These are phyloP conservation scores for Bursaphelenchus mucronatus DNA, from an alignment of 1,140 invertebrate genomes.

Conservation along the genomic window DNA sequence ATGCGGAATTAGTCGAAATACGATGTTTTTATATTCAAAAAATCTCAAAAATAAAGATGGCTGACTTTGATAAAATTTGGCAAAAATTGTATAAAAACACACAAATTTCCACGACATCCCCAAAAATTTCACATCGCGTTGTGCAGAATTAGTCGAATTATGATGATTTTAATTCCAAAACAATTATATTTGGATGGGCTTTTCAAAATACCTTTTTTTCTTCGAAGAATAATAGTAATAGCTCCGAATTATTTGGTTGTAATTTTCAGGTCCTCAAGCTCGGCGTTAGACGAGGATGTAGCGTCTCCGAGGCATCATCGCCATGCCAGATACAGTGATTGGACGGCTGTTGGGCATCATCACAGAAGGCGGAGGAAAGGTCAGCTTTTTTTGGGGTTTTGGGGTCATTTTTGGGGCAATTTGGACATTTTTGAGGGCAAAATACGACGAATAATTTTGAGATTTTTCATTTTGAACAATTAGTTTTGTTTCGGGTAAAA, in stretches of 20 bases:
- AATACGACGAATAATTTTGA: not conserved
- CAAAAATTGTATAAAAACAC: too few relatives aligned
- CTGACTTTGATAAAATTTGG: too few relatives aligned
- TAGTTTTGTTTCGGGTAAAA: too few relatives aligned
- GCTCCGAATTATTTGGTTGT: not conserved
- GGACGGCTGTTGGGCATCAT: constrained; percentile 8
- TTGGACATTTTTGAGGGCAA: not conserved
- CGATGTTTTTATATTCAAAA: too few relatives aligned
- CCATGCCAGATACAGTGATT: not conserved
- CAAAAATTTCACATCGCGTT: too few relatives aligned
- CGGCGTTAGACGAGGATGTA: constrained; percentile 8
- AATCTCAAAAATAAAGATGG: too few relatives aligned
- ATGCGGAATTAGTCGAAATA: too few relatives aligned
- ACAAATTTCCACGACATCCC: too few relatives aligned
- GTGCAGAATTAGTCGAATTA: too few relatives aligned
- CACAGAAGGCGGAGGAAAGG: constrained; percentile 7
- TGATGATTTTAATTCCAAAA: constrained; percentile 1
- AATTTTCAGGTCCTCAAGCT: constrained; percentile 13
- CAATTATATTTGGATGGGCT: not conserved
- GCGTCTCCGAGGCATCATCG: constrained; percentile 11
- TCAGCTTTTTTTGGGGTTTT: not conserved
- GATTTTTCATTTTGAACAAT: not conserved
- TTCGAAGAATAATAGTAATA: not conserved
- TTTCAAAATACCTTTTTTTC: not conserved
- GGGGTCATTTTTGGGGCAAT: not conserved